Percentiles rank a stretch among this genome's conserved stretches.
Evolutionary conservation across 2,797 vertebrate genomes (phyloP).

Genomic region (Xenentodon cancila): DNA sequence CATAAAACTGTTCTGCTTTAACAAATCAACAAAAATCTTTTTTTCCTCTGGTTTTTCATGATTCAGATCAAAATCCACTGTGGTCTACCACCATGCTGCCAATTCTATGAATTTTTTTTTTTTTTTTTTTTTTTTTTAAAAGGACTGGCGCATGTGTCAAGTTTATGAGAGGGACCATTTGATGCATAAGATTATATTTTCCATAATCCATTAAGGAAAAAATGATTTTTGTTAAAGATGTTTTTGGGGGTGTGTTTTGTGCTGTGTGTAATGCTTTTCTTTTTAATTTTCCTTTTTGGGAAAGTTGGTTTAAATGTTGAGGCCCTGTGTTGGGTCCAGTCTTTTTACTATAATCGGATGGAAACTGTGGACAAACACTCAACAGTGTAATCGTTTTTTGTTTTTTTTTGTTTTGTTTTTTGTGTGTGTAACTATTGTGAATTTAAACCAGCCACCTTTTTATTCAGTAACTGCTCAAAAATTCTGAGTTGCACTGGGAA

Average conservation of each 20-base stretch:
- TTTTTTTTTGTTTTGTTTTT: too few species aligned
- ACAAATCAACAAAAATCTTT: conserved; percentile 26
- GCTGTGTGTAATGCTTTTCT: conserved; percentile 5
- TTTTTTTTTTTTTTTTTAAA: conserved; percentile 4
- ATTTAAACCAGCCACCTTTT: conserved; percentile 4
- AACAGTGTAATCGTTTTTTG: conserved; percentile 1
- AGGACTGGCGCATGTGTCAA: conserved; percentile 15
- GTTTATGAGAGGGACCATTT: conserved; percentile 72
- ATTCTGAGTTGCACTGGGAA: conserved; percentile 16
- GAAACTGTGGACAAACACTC: conserved; percentile 17
- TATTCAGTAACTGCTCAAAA: conserved; percentile 5
- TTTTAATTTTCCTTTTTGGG: conserved; percentile 73
- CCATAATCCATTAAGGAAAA: conserved; percentile 52
- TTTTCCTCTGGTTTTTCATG: conserved; percentile 15
- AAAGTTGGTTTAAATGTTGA: conserved; percentile 62
- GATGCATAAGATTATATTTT: conserved; percentile 44
- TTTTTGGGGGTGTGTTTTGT: conserved; percentile 19
- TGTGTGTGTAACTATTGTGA: conserved; percentile 3
- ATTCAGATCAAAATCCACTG: conserved; percentile 44
- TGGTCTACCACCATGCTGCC: conserved; percentile 56
- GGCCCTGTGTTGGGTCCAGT: conserved; percentile 64
- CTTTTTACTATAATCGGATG: conserved; percentile 16
- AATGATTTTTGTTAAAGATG: conserved; percentile 50
- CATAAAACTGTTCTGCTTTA: conserved; percentile 11
- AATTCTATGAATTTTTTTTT: conserved; percentile 14